Conservation (phyloP, 2,888 invertebrate genomes). For the Azorinus chamasolen region DNA sequence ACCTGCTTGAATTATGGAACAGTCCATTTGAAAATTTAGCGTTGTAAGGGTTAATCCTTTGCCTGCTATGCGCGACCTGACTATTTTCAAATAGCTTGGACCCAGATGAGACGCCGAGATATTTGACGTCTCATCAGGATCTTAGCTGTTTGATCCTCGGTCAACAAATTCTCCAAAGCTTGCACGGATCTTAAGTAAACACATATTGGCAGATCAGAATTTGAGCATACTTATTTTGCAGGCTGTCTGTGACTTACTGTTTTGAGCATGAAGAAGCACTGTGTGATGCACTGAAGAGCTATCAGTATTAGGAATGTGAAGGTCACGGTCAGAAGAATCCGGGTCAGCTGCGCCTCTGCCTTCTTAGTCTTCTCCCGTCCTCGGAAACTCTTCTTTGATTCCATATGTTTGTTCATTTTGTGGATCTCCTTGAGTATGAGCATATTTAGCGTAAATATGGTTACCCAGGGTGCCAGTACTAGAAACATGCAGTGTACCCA, state of each 20-base stretch:
- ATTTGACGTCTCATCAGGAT: too few species aligned
- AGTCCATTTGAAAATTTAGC: too few species aligned
- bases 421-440: constrained; percentile 70
- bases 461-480: constrained; percentile 73
- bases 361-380: constrained; percentile 66
- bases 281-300: constrained; percentile 74
- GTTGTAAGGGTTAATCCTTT: too few species aligned
- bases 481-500: constrained; percentile 80
- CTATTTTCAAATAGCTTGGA: too few species aligned
- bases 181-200: too few species aligned
- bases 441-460: constrained; percentile 73
- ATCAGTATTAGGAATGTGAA: constrained; percentile 76
- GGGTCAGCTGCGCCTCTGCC: constrained; percentile 75
- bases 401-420: constrained; percentile 68
- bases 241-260: constrained; percentile 62
- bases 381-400: constrained; percentile 60
- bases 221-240: too few species aligned
- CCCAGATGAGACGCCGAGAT: too few species aligned
- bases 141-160: too few species aligned
- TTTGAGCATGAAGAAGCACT: constrained; percentile 76
- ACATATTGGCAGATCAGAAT: too few species aligned
- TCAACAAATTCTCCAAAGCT: too few species aligned
- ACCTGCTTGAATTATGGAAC: too few species aligned
- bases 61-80: too few species aligned
- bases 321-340: constrained; percentile 74